Evolutionary conservation across 2,888 invertebrate species (phyloP).

Genomic region (Synergus gifuensis): DNA sequence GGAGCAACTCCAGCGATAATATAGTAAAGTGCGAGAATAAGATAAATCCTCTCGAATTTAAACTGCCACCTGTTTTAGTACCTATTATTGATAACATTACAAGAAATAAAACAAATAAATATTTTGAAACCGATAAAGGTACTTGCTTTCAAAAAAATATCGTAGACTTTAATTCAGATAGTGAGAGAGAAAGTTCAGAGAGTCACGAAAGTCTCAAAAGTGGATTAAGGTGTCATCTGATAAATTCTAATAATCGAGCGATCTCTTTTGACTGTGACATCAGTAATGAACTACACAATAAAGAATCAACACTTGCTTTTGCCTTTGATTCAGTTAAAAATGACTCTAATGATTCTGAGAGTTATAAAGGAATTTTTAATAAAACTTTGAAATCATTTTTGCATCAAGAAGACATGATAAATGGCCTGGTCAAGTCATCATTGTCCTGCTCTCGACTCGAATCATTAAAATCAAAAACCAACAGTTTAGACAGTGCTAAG

Average conservation of each 20-base stretch:
- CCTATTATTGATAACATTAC: conserved; percentile 83
- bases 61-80: conserved; percentile 85
- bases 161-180: conserved; percentile 56
- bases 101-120: conserved; percentile 62
- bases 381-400: conserved; percentile 49
- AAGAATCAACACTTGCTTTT: neutral
- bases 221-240: conserved; percentile 65
- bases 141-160: neutral
- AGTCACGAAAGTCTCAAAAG: conserved; percentile 69
- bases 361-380: neutral
- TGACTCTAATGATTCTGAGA: conserved; percentile 23
- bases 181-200: conserved; percentile 71
- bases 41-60: conserved; percentile 71
- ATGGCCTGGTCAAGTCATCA: conserved; percentile 55
- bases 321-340: conserved; percentile 4
- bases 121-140: conserved; percentile 41
- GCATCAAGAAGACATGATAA: conserved; percentile 41
- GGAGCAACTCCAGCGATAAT: conserved; percentile 70
- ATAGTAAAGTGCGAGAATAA: conserved; percentile 61
- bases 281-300: conserved; percentile 20
- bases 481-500: conserved; percentile 70
- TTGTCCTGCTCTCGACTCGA: conserved; percentile 55
- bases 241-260: conserved; percentile 54
- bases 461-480: conserved; percentile 64
- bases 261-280: conserved; percentile 51